Percentiles rank a stretch among this genome's conserved stretches.
Conservation (phyloP, 2,797 vertebrate species). For the Xiphophorus birchmanni region DNA sequence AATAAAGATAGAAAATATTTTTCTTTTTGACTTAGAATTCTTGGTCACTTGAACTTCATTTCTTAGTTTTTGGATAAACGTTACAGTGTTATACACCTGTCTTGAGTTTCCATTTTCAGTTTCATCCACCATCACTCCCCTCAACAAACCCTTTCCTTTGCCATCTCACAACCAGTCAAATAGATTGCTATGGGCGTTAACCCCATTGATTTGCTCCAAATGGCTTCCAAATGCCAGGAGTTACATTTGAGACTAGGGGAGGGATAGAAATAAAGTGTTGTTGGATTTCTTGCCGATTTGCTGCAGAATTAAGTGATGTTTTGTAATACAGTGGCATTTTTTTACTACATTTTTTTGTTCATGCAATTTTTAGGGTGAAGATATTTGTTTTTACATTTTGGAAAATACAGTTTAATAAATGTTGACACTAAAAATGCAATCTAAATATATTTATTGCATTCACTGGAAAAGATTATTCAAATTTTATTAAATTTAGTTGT, state of each 20-base stretch:
- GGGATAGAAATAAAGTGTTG: conserved; percentile 67
- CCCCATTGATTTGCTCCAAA: conserved; percentile 73
- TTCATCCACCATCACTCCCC: conserved; percentile 20
- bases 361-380: conserved; percentile 6
- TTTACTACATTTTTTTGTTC: conserved; percentile 6
- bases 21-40: conserved; percentile 1
- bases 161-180: conserved; percentile 67
- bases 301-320: conserved; percentile 46
- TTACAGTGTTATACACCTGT: conserved; percentile 12
- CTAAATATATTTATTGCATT: not conserved
- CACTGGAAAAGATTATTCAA: not conserved
- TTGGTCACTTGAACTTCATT: conserved; percentile 15
- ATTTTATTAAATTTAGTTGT: not conserved
- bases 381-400: conserved; percentile 14
- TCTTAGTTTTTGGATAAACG: conserved; percentile 19
- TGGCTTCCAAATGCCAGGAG: conserved; percentile 74
- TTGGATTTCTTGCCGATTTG: conserved; percentile 57
- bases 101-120: conserved; percentile 29
- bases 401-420: not conserved
- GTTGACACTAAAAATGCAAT: not conserved
- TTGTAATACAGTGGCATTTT: conserved; percentile 4
- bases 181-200: conserved; percentile 70
- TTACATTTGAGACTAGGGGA: conserved; percentile 68
- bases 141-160: conserved; percentile 46
- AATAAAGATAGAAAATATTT: conserved; percentile 3